Evolutionary conservation across 1,140 invertebrate species (phyloP).

Genomic region (Drosophila arawakana): DNA sequence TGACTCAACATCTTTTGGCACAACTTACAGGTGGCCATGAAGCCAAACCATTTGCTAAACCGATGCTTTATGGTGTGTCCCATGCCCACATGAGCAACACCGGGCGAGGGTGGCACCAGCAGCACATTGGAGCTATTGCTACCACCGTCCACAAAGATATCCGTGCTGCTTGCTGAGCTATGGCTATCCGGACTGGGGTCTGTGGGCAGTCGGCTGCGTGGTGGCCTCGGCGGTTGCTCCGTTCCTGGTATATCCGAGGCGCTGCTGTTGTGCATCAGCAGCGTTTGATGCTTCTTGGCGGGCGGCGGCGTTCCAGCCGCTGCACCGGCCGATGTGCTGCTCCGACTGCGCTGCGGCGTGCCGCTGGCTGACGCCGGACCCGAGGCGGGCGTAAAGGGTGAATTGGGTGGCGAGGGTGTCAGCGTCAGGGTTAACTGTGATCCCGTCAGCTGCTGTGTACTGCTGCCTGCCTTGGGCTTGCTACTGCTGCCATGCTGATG

Average conservation of each 20-base stretch:
- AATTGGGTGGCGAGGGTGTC: conserved; percentile 82
- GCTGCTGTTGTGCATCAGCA: conserved; percentile 62
- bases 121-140: conserved; percentile 84
- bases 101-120: conserved; percentile 90
- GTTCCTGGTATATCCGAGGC: conserved; percentile 54
- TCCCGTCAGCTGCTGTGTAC: conserved; percentile 50
- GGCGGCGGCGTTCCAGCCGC: conserved; percentile 89
- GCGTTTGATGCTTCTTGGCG: conserved; percentile 88
- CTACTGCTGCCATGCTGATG: conserved; percentile 21
- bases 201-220: conserved; percentile 88
- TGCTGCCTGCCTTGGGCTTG: conserved; percentile 46
- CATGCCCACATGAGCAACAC: conserved; percentile 91
- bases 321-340: conserved; percentile 17
- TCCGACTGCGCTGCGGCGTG: conserved; percentile 64
- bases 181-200: conserved; percentile 87
- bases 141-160: conserved; percentile 85
- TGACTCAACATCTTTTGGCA: conserved; percentile 96
- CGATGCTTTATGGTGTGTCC: conserved; percentile 96
- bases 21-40: conserved; percentile 95
- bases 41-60: conserved; percentile 94
- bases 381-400: conserved; percentile 85
- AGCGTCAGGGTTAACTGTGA: conserved; percentile 72
- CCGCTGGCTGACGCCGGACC: conserved; percentile 58
- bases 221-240: conserved; percentile 62
- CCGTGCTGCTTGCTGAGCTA: conserved; percentile 85